phyloP scores from a whole-genome alignment of 2,113 vertebrate species.

The Uria lomvia region DNA sequence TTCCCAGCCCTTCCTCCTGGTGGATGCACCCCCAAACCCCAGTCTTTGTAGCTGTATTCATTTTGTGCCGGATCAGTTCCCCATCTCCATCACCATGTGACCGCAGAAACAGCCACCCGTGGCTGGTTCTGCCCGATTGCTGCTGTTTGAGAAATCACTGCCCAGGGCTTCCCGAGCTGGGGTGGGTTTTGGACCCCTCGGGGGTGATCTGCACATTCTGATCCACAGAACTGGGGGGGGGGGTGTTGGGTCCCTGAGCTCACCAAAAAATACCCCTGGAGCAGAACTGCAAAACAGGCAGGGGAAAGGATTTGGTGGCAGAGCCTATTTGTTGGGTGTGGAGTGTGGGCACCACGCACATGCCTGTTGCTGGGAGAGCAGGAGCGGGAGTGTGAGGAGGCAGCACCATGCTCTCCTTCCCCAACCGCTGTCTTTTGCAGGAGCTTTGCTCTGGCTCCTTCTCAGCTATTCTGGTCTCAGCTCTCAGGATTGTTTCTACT shows the following conservation, averaged over 20 bases:
- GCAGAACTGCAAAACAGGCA: background rate
- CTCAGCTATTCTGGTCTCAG: background rate
- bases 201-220: background rate
- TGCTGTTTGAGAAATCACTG: background rate
- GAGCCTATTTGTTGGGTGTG: background rate
- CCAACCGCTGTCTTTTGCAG: background rate
- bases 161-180: background rate
- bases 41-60: background rate
- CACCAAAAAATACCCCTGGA: background rate
- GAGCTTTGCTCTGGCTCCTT: background rate
- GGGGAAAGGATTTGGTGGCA: background rate
- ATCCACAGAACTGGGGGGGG: background rate
- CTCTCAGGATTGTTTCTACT: background rate
- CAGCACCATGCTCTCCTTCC: accelerated
- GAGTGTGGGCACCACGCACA: accelerated
- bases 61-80: background rate
- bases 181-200: background rate
- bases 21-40: background rate
- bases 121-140: background rate
- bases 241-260: background rate
- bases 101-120: background rate
- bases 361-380: background rate
- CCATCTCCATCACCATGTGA: background rate
- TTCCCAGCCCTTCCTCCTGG: background rate
- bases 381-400: background rate